A percentile compares a stretch with the other conserved stretches of the same genome.
phyloP scores from a whole-genome alignment of 1,140 invertebrate genomes.

The Radopholus similis region DNA sequence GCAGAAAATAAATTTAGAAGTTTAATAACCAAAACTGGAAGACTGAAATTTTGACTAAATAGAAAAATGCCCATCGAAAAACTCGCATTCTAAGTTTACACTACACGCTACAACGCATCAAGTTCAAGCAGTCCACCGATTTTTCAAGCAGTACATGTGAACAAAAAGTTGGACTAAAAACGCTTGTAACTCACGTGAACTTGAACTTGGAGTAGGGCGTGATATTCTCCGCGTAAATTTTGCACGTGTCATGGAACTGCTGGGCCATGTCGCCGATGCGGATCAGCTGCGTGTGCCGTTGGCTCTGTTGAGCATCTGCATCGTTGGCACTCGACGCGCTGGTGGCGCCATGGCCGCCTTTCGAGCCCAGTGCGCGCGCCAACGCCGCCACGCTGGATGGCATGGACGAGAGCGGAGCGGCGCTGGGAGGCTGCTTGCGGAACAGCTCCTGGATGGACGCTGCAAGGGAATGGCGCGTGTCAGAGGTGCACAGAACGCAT shows the following conservation, averaged over 20 bases:
- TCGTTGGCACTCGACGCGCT: conserved; percentile 21
- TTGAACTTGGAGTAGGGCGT: conserved; percentile 59
- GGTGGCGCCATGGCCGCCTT: too few relatives aligned
- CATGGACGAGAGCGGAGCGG: conserved; percentile 5
- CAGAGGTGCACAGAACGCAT: not conserved
- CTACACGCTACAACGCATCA: too few relatives aligned
- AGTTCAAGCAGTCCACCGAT: conserved; percentile 12
- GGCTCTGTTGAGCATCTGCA: not conserved
- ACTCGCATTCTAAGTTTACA: too few relatives aligned
- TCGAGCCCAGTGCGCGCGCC: too few relatives aligned
- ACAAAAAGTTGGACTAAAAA: too few relatives aligned
- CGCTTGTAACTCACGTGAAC: conserved; percentile 39
- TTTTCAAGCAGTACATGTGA: not conserved
- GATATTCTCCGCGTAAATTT: conserved; percentile 58
- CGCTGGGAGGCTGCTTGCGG: conserved; percentile 7
- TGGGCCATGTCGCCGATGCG: conserved; percentile 43
- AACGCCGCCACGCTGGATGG: conserved; percentile 11
- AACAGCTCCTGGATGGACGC: conserved; percentile 43
- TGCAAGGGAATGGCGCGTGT: too few relatives aligned
- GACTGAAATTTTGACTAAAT: conserved; percentile 41
- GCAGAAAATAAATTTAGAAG: too few relatives aligned
- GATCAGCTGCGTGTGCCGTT: conserved; percentile 32
- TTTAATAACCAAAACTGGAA: too few relatives aligned
- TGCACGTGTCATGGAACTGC: conserved; percentile 55
- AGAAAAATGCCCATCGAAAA: not conserved